phyloP scores from a whole-genome alignment of 2,888 invertebrate genomes.

The Ormia ochracea region DNA sequence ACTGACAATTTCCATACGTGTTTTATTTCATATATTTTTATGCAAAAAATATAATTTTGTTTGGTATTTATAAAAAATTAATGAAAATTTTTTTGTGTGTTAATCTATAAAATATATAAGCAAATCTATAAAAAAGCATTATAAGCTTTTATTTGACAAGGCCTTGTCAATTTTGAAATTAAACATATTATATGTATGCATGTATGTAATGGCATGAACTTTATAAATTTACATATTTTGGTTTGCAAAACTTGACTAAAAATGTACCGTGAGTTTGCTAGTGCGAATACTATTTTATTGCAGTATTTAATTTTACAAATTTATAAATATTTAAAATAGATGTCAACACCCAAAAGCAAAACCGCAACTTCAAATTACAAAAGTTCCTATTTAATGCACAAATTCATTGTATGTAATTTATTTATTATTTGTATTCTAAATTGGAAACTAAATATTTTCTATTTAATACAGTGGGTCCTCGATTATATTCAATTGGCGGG shows the following conservation, averaged over 20 bases:
- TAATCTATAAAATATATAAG: too few species aligned
- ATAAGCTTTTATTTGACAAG: background rate
- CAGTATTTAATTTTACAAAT: background rate
- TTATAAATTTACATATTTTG: background rate
- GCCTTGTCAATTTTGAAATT: background rate
- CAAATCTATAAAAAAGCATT: too few species aligned
- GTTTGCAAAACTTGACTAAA: conserved; percentile 12
- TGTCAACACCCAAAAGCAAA: conserved; percentile 11
- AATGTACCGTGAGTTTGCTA: background rate
- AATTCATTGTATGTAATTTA: background rate
- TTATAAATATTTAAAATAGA: conserved; percentile 17
- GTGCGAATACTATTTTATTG: background rate
- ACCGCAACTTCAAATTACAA: conserved; percentile 27
- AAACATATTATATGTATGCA: conserved; percentile 5
- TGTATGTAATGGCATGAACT: too few species aligned
- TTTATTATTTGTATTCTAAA: background rate
- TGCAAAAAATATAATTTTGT: too few species aligned
- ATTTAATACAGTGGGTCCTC: background rate
- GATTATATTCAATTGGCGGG: too few species aligned
- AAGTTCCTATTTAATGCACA: background rate
- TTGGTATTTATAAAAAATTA: too few species aligned
- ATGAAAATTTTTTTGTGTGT: too few species aligned
- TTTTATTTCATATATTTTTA: too few species aligned
- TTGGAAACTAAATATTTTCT: conserved; percentile 2
- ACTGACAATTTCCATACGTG: too few species aligned